Conservation (phyloP, 2,797 vertebrate species). For the Prionace glauca region DNA sequence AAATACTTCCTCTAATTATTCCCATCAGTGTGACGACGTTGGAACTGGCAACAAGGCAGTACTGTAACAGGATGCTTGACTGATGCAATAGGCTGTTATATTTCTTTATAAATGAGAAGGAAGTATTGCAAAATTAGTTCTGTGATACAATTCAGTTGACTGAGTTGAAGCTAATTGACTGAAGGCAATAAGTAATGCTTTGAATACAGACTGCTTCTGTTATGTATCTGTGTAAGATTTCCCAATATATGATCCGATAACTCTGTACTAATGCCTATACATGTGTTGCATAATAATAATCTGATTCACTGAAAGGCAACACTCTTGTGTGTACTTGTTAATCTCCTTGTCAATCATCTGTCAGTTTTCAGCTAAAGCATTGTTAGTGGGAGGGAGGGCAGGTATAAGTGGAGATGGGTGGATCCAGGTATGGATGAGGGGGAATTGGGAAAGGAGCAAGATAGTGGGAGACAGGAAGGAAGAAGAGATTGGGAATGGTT, state of each 20-base stretch:
- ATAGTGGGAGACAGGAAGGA: too few species aligned
- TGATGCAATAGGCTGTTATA: background rate
- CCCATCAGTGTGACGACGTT: background rate
- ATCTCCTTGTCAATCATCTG: background rate
- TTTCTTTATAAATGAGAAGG: background rate
- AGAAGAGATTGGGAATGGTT: background rate
- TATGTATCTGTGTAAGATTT: background rate
- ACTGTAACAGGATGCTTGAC: background rate
- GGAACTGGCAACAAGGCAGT: background rate
- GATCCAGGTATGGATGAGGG: background rate
- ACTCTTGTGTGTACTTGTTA: background rate
- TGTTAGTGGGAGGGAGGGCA: background rate
- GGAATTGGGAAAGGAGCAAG: too few species aligned
- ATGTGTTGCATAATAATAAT: background rate
- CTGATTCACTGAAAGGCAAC: background rate
- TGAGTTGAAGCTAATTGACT: too few species aligned
- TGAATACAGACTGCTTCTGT: too few species aligned
- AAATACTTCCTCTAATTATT: background rate
- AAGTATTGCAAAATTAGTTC: constrained; percentile 2
- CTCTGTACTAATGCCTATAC: background rate
- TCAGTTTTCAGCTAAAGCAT: too few species aligned
- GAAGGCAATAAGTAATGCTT: too few species aligned
- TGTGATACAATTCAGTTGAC: background rate
- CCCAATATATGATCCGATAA: background rate
- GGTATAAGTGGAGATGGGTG: background rate